Percentiles rank a stretch among this genome's conserved stretches.
Evolutionary conservation across 2,888 invertebrate genomes (phyloP).

Genomic region (Limnephilus lunatus): DNA sequence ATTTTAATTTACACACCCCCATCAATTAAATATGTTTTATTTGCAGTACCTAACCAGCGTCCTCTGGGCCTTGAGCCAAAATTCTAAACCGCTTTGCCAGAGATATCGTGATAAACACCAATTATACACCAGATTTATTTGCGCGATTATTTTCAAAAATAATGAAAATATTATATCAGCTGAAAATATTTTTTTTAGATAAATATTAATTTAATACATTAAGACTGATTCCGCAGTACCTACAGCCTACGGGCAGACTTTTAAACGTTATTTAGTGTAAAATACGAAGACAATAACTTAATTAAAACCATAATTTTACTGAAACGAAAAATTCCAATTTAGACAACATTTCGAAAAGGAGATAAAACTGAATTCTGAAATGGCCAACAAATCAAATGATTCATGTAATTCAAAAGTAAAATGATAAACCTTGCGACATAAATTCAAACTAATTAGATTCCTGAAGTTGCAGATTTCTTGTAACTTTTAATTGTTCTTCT

Average conservation of each 20-base stretch:
- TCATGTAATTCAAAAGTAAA: slow-evolving; percentile 16
- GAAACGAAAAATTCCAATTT: not conserved
- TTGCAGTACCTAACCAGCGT: not conserved
- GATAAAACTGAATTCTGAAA: not conserved
- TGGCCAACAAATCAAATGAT: not conserved
- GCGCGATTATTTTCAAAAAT: not conserved
- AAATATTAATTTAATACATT: not conserved
- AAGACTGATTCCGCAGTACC: not conserved
- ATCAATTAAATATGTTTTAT: not conserved
- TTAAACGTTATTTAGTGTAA: not conserved
- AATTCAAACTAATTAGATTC: slow-evolving; percentile 40
- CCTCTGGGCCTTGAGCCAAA: not conserved
- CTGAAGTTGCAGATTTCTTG: slow-evolving; percentile 35
- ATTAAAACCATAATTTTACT: not conserved
- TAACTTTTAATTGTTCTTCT: slow-evolving; percentile 40
- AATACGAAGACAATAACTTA: not conserved
- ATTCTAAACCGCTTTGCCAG: not conserved
- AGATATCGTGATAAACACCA: not conserved
- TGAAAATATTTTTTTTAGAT: not conserved
- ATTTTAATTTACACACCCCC: too few species aligned
- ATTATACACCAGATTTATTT: not conserved
- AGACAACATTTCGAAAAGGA: not conserved
- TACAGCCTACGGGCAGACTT: not conserved
- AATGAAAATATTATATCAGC: not conserved
- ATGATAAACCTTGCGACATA: slow-evolving; percentile 40